Percentiles rank a stretch among this genome's conserved stretches.
Evolutionary conservation across 2,797 vertebrate genomes (phyloP).

Genomic region (Spheniscus humboldti): DNA sequence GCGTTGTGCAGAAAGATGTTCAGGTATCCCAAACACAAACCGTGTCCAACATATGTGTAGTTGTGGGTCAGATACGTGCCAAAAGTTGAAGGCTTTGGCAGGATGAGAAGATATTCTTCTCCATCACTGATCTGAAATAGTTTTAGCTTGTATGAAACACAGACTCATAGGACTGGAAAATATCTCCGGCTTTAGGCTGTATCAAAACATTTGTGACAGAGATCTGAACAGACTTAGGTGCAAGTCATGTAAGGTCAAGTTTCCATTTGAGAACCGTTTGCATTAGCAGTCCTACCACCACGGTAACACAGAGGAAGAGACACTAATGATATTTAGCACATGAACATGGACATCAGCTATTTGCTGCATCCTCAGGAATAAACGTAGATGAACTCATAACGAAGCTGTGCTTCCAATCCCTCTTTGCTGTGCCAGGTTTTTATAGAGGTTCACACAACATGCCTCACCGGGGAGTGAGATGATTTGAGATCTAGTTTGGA

Average conservation of each 20-base stretch:
- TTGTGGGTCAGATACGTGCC: not conserved
- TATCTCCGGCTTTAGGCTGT: conserved; percentile 4
- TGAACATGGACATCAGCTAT: conserved; percentile 13
- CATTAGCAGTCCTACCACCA: conserved; percentile 1
- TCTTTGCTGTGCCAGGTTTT: not conserved
- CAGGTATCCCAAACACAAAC: not conserved
- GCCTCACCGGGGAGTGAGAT: not conserved
- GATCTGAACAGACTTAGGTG: conserved; percentile 62
- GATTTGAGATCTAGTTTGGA: not conserved
- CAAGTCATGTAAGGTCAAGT: conserved; percentile 53
- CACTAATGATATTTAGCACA: not conserved
- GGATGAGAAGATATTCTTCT: not conserved
- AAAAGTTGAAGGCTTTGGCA: not conserved
- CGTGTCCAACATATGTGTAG: fast-evolving
- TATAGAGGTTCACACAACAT: not conserved
- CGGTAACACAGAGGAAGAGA: not conserved
- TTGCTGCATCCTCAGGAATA: not conserved
- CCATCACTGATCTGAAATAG: not conserved
- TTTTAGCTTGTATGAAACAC: conserved; percentile 7
- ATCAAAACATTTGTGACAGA: conserved; percentile 56
- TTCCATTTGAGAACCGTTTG: conserved; percentile 39
- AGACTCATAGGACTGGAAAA: conserved; percentile 30
- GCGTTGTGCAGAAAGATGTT: not conserved
- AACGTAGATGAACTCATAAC: not conserved
- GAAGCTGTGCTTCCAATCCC: not conserved